Evolutionary conservation across 2,888 invertebrate species (phyloP).

Genomic region (Chironomus tentans): DNA sequence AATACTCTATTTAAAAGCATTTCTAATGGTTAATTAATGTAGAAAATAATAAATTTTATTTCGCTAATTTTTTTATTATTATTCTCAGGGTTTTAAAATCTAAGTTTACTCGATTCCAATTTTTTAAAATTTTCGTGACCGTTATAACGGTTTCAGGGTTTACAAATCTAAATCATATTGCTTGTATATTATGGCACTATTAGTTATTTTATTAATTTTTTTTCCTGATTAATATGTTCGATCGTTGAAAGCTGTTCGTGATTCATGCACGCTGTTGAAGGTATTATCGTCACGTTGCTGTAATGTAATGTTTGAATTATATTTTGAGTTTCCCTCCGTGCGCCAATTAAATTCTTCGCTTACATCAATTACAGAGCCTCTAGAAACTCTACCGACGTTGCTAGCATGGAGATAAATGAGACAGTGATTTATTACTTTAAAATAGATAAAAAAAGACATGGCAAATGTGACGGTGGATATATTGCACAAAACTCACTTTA

Average conservation of each 20-base stretch:
- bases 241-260: not conserved
- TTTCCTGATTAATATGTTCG: not conserved
- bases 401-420: not conserved
- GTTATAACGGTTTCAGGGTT: not conserved
- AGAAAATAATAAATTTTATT: not conserved
- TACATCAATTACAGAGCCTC: slow-evolving; percentile 5
- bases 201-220: not conserved
- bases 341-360: slow-evolving; percentile 8
- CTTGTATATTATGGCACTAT: no score
- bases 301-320: not conserved
- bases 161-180: no score
- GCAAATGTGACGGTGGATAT: not conserved
- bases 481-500: not conserved
- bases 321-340: not conserved
- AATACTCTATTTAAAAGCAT: not conserved
- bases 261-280: not conserved
- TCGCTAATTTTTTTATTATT: not conserved
- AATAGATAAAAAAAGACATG: not conserved
- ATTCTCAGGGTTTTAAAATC: not conserved
- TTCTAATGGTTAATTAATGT: not conserved
- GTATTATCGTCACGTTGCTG: not conserved
- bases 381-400: not conserved
- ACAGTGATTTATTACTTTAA: slow-evolving; percentile 16
- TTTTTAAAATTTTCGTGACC: not conserved
- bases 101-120: not conserved